These are phyloP conservation scores for Drosophila hamatofila DNA, from an alignment of 2,888 invertebrate species.

Conservation along the genomic window DNA sequence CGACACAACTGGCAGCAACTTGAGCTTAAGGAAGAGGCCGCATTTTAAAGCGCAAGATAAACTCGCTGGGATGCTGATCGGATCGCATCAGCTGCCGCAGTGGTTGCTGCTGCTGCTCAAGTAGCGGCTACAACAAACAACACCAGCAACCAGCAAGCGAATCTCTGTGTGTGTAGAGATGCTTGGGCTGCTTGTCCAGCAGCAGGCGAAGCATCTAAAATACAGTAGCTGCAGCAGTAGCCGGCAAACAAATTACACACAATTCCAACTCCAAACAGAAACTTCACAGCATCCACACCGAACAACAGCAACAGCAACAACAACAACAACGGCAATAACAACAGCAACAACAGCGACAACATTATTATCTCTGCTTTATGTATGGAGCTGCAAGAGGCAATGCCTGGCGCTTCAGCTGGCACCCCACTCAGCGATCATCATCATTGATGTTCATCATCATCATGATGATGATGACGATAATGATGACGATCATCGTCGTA, in stretches of 20 bases:
- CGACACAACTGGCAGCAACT: conserved; percentile 9
- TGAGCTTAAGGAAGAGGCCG: conserved; percentile 29
- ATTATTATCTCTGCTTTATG: conserved; percentile 77
- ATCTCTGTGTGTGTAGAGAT: conserved; percentile 65
- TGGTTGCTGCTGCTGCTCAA: conserved; percentile 33
- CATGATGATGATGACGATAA: conserved; percentile 21
- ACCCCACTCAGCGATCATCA: conserved; percentile 67
- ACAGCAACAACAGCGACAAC: conserved; percentile 63
- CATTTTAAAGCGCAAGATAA: conserved; percentile 73
- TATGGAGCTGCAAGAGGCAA: conserved; percentile 53
- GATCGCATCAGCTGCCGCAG: conserved; percentile 60
- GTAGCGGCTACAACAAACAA: conserved; percentile 77
- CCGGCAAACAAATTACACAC: conserved; percentile 81
- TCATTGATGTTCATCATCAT: conserved; percentile 24
- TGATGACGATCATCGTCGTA: conserved; percentile 42
- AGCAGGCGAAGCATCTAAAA: conserved; percentile 49
- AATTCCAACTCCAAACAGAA: conserved; percentile 80
- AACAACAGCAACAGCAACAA: conserved; percentile 37
- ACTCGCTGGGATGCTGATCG: conserved; percentile 63
- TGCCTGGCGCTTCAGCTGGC: conserved; percentile 73
- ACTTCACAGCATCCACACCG: conserved; percentile 73
- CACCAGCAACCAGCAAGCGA: conserved; percentile 23
- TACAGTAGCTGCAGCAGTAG: conserved; percentile 79
- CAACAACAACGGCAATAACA: conserved; percentile 36
- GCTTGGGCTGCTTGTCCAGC: conserved; percentile 44